Conservation (phyloP, 1,140 invertebrate genomes). For the Pseudomyrmex flavicornis region DNA sequence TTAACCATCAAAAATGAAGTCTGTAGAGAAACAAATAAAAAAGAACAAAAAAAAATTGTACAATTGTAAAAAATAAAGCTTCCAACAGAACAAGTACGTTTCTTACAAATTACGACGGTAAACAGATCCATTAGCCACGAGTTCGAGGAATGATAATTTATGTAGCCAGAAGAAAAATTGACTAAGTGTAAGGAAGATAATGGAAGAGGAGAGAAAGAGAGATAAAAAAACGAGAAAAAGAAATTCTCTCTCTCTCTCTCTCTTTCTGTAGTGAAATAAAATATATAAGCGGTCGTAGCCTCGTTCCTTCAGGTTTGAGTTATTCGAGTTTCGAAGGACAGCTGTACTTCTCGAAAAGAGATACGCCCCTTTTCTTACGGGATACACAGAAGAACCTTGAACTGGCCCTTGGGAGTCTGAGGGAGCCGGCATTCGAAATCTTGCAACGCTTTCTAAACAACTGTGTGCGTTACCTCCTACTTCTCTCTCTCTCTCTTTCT, state of each 20-base stretch:
- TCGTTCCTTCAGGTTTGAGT: conserved; percentile 61
- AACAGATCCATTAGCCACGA: too few species aligned
- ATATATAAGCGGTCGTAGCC: conserved; percentile 50
- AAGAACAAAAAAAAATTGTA: too few species aligned
- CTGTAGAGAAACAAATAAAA: too few species aligned
- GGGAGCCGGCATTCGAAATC: conserved; percentile 42
- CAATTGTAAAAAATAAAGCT: too few species aligned
- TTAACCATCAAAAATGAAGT: too few species aligned
- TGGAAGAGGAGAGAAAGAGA: not conserved
- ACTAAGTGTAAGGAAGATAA: not conserved
- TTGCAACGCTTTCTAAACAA: conserved; percentile 53
- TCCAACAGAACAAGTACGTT: too few species aligned
- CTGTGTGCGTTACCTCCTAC: not conserved
- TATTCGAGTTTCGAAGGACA: conserved; percentile 72
- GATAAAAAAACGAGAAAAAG: not conserved
- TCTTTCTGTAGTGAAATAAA: conserved; percentile 41
- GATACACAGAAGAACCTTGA: conserved; percentile 36
- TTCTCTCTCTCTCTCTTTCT: not conserved
- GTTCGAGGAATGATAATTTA: not conserved
- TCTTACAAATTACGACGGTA: too few species aligned
- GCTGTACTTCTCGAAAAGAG: conserved; percentile 66
- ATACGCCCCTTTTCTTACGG: conserved; percentile 69
- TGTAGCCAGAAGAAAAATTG: too few species aligned
- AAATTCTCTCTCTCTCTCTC: conserved; percentile 24
- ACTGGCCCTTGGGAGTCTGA: conserved; percentile 49